These are phyloP conservation scores for Nomia melanderi DNA, from an alignment of 1,140 invertebrate genomes.

Conservation along the genomic window DNA sequence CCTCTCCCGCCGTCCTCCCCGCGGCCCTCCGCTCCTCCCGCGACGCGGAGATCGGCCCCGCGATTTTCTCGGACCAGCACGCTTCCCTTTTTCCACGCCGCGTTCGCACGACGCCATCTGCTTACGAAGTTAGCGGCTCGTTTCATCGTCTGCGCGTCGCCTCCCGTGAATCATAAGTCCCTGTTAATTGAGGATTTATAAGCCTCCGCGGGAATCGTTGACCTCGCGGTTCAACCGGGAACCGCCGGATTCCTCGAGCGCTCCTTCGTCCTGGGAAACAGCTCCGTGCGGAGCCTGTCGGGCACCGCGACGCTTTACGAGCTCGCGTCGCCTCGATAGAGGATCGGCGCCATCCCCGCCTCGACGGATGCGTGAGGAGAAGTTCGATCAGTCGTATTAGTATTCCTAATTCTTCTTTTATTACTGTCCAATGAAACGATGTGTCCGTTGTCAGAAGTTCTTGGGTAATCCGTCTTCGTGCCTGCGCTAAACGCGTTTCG, in stretches of 20 bases:
- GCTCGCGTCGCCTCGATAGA: no score
- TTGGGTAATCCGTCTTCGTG: no score
- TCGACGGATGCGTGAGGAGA: no score
- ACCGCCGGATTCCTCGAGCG: background rate
- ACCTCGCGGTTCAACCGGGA: background rate
- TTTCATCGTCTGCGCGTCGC: constrained; percentile 21
- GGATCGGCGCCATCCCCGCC: no score
- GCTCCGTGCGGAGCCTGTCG: background rate
- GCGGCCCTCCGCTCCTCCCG: background rate
- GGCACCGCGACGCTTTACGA: no score
- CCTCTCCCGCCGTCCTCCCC: background rate
- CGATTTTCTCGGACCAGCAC: constrained; percentile 47
- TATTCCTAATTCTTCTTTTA: no score
- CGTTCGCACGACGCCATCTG: constrained; percentile 33
- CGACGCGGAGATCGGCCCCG: constrained; percentile 38
- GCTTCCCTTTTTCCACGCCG: constrained; percentile 47
- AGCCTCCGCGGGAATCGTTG: constrained; percentile 6
- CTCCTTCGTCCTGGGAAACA: background rate
- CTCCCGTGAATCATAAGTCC: constrained; percentile 33
- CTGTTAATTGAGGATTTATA: constrained; percentile 48
- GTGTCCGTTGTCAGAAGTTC: no score
- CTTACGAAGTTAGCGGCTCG: constrained; percentile 26
- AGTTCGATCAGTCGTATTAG: no score
- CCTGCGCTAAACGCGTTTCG: no score
- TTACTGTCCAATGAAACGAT: no score